Conservation (phyloP, 2,797 vertebrate genomes). For the Eurystomus glaucurus region DNA sequence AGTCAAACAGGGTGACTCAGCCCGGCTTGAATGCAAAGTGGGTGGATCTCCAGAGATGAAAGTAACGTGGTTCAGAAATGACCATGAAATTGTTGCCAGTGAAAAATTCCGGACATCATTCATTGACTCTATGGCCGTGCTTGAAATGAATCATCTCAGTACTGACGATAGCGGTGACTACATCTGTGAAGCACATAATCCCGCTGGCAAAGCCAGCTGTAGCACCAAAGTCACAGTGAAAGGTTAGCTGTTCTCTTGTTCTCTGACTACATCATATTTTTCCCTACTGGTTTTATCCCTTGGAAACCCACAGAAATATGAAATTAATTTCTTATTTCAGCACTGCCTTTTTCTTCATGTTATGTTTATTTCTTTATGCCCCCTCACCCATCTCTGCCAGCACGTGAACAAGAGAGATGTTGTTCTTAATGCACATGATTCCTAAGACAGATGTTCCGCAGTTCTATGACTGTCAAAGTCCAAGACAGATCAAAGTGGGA, state of each 20-base stretch:
- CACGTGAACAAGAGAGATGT: background rate
- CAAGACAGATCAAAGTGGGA: background rate
- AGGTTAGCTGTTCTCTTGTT: conserved; percentile 88
- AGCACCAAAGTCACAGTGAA: conserved; percentile 94
- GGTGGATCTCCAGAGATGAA: conserved; percentile 92
- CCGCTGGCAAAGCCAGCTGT: conserved; percentile 95
- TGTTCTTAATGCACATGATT: background rate
- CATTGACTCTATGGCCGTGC: conserved; percentile 90
- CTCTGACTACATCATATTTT: background rate
- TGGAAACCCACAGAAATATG: background rate
- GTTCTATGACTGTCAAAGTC: background rate
- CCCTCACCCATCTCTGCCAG: background rate
- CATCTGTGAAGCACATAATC: conserved; percentile 96
- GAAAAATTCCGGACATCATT: conserved; percentile 91
- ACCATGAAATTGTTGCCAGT: conserved; percentile 88
- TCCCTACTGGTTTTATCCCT: background rate
- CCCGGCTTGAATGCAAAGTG: conserved; percentile 95
- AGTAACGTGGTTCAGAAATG: conserved; percentile 96
- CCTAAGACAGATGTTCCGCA: background rate
- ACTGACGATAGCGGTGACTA: conserved; percentile 94
- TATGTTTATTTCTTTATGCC: background rate
- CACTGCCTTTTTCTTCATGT: background rate
- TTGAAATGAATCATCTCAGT: conserved; percentile 89
- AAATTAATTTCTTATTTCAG: background rate
- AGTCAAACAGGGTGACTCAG: conserved; percentile 91